phyloP scores from a whole-genome alignment of 2,797 vertebrate species.

The Leuciscus waleckii region DNA sequence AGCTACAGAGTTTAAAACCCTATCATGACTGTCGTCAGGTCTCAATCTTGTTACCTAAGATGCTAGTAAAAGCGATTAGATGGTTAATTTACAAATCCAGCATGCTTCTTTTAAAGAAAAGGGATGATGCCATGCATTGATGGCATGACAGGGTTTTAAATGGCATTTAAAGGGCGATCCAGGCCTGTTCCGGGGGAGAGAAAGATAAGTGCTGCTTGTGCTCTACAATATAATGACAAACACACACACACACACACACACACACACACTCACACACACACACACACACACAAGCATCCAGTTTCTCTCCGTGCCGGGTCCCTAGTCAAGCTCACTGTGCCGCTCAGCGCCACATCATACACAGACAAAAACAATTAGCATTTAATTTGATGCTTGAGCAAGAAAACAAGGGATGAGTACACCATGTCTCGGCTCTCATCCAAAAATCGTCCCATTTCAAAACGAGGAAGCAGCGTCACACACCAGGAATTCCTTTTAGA shows the following conservation, averaged over 20 bases:
- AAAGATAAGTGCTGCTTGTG: conserved; percentile 46
- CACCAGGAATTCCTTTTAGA: conserved; percentile 4
- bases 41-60: conserved; percentile 68
- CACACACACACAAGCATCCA: background rate
- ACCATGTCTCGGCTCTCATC: conserved; percentile 16
- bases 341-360: conserved; percentile 31
- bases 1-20: background rate
- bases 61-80: conserved; percentile 68
- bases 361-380: conserved; percentile 55
- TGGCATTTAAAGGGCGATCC: conserved; percentile 54
- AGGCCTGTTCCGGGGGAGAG: conserved; percentile 47
- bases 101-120: conserved; percentile 63
- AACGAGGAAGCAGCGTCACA: conserved; percentile 7
- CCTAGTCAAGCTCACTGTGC: conserved; percentile 22
- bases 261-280: background rate
- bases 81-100: conserved; percentile 75
- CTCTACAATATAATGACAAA: conserved; percentile 1
- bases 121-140: conserved; percentile 48
- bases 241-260: background rate
- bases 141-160: conserved; percentile 61
- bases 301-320: background rate
- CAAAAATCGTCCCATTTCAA: conserved; percentile 34
- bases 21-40: conserved; percentile 66
- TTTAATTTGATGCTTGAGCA: conserved; percentile 46
- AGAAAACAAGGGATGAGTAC: conserved; percentile 37